Evolutionary conservation across 2,888 invertebrate species (phyloP), one percentile per base, ranked within the genome.

Genomic region (Syrista parreyssii): DNA sequence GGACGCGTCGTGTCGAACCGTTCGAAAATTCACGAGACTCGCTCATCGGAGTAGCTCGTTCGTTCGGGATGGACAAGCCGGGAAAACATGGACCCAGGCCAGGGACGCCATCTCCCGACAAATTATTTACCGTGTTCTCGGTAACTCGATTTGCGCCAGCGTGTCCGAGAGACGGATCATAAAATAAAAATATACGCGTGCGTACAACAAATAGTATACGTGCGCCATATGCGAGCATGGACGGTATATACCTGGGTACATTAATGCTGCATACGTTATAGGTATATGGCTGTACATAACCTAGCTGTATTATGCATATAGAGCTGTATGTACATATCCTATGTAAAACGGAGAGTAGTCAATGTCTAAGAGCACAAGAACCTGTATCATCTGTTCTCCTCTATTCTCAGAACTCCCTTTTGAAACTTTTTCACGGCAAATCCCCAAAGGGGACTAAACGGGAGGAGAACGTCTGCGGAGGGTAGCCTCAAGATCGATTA

Each of bases 81-180:
- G 55, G 40, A 9, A 55, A 55, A 55, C 55, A 55, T 23, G 55
- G 77, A 77, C 80, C 81, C 78, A 79, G 74, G 78, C 74, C 76
- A 76, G 77, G 76, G 78, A 73, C 34, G 72, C 34, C 71, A 81
- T 82, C 81, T 84, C 80, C 79, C 78, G 76, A 83, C 82, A 83
- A 82, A 77, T 83, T 84, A 83, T 83, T 83, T 84, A 83, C 83
- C 84, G 83, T 83, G 83, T 82, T 82, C 80, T 73, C 71, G 77
- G 83, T 82, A 84, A 84, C 83, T 83, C 80, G 82, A 83, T 78
- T 73, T 79, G 68, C 75, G 73, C 77, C 75, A 71, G 73, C 75
- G 69, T 36, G 75, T 76, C 75, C 76, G 75, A 74, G 75, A 81
- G 78, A 55, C 76, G 72, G 74, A 80, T 79, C 79, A 76, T 78